Evolutionary conservation across 1,140 invertebrate genomes (phyloP), one percentile per base, ranked within the genome.

Genomic region (Eubasilissa regina): DNA sequence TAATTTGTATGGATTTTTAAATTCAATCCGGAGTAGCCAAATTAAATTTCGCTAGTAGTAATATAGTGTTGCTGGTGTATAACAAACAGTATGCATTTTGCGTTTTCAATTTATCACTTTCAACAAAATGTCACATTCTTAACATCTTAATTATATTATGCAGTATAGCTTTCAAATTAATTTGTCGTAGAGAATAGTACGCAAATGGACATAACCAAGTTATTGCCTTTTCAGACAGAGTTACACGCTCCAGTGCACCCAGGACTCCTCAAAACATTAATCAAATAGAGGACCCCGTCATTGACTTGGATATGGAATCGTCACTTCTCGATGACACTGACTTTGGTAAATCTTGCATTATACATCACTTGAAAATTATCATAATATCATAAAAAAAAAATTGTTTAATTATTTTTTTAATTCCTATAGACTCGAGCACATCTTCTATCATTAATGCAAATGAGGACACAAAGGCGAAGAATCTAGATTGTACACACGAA

Each of bases 241-340:
- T 74, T 17, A 74, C 19, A 56, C 51, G 51, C n/a, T 56, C 72
- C 51, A n/a, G 10, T 10, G 35, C 21, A 44, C 53, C 55, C 15
- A 55, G 19, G 15, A 70, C 21, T 15, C 55, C 55, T 21, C 60
- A 64, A 43, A 10, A 58, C 13, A n/a, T 58, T 15, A 51, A 58
- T 19, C 55, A 58, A 58, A 11, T 15, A 35, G 74, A 64, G 17
- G 0, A 43, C 19, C 12, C 74, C 15, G n/a, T 75, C 44, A 48
- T 75, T 25, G 58, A 75, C 47, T 47, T 75, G 17, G 56, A 75
- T 60, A 43, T 35, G 51, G 70, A 73, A n/a, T n/a, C 47, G 35
- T 56, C 70, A 55, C 25, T 73, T 55, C 51, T 73, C 51, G 48
- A 17, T 11, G 68, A 73, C 6, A 19, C 68, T 53, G 68, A 73